Evolutionary conservation across 2,797 vertebrate species (phyloP), one percentile per base, ranked within the genome.

Genomic region (Mus minutoides): DNA sequence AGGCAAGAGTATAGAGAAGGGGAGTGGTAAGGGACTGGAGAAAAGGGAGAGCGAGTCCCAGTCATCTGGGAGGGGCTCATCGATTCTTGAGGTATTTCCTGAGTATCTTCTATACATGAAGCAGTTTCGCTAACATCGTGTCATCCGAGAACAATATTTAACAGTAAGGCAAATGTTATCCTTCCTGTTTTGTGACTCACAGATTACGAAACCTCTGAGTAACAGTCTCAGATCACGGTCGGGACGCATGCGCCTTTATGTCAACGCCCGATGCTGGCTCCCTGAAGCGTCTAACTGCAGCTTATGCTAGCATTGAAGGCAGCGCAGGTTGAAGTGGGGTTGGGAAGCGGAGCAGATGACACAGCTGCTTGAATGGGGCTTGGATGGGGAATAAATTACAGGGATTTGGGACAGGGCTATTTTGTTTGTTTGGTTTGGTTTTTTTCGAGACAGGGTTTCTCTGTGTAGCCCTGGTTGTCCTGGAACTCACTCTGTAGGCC

Each of bases 141-240:
- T 73, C 58, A 22, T 54, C 90, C 78, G 46, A 94, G 91, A 88
- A 62, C 34, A 88, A 83, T 86, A 24, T 62, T 60, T 77, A 86
- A n/a, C 43, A 46, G n/a, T 19, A 24, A 83, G 16, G 13, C 82
- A 71, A 89, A 77, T 54, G 88, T 24, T 52, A 62, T 4, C 24
- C 43, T 76, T 49, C 46, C 12, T 2, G 26, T 43, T 62, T 9
- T 22, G 21, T 54, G n/a, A 56, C 62, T 37, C 40, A 40, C 29
- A 60, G 64, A 75, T 52, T 83, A 79, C 21, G 71, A 93, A 91
- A 64, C 46, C 24, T 40, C 83, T n/a, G 54, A 88, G 9, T 78
- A 69, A n/a, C 34, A 43, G n/a, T 37, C 10, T 77, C 52, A 40
- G 40, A n/a, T 46, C 12, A 19, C 31, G 62, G n/a, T 34, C 2